A percentile compares a stretch with the other conserved stretches of the same genome.
Conservation (phyloP, 2,113 vertebrate species). For the Dinomys branickii region DNA sequence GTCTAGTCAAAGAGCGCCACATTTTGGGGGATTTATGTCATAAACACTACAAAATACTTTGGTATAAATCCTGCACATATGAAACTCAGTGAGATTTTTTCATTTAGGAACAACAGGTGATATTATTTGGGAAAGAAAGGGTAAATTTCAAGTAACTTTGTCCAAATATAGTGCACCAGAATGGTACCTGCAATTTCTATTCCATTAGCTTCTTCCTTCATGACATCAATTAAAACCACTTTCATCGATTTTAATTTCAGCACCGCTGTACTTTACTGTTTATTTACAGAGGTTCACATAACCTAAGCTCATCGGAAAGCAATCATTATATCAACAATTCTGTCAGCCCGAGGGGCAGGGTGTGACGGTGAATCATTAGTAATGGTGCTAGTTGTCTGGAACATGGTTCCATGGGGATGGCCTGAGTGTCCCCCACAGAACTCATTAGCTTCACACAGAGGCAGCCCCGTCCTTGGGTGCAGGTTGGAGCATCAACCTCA, state of each 20-base stretch:
- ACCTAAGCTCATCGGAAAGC: background rate
- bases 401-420: fast-evolving
- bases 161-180: background rate
- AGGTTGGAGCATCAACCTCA: background rate
- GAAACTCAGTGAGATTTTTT: background rate
- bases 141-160: background rate
- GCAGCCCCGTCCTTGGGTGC: fast-evolving
- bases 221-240: background rate
- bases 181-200: background rate
- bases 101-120: background rate
- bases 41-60: background rate
- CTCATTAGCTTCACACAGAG: background rate
- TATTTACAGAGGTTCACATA: background rate
- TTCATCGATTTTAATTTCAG: background rate
- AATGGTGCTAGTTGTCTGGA: background rate
- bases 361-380: background rate
- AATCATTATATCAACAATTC: background rate
- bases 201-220: background rate
- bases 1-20: fast-evolving
- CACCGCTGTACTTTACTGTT: background rate
- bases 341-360: background rate
- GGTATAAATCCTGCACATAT: background rate
- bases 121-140: background rate
- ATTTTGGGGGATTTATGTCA: background rate
- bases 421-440: background rate